Evolutionary conservation across 2,888 invertebrate genomes (phyloP).

Genomic region (Lapara coniferarum): DNA sequence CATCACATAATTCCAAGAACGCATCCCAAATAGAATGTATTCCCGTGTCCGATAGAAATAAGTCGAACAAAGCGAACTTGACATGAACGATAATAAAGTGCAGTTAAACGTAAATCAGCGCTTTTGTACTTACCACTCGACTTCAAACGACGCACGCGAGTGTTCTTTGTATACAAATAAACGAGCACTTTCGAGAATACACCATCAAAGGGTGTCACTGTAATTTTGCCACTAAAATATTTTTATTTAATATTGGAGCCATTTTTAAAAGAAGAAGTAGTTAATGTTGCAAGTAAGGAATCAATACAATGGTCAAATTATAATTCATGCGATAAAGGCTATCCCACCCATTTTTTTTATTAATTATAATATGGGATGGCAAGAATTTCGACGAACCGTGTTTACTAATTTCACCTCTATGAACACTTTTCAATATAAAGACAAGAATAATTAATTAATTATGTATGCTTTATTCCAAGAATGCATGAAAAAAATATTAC

Average conservation of each 20-base stretch:
- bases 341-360: no score
- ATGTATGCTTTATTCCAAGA: no score
- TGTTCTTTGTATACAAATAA: conserved; percentile 18
- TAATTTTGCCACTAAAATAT: conserved; percentile 8
- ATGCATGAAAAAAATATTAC: neutral
- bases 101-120: conserved; percentile 17
- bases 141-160: conserved; percentile 6
- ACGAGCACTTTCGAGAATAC: conserved; percentile 5
- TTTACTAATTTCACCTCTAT: no score
- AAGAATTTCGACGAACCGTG: no score
- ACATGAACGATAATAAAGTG: conserved; percentile 15
- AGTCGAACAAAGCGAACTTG: neutral
- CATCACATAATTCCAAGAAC: neutral
- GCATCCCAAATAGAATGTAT: conserved; percentile 1
- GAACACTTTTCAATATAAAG: neutral
- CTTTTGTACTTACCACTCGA: conserved; percentile 10
- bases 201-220: conserved; percentile 11
- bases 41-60: conserved; percentile 7
- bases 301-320: no score
- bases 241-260: neutral
- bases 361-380: no score
- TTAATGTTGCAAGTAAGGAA: no score
- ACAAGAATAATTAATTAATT: neutral
- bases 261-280: no score
- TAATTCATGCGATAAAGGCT: no score